Evolutionary conservation across 2,888 invertebrate genomes (phyloP).

Genomic region (Drosophila stalkeri): DNA sequence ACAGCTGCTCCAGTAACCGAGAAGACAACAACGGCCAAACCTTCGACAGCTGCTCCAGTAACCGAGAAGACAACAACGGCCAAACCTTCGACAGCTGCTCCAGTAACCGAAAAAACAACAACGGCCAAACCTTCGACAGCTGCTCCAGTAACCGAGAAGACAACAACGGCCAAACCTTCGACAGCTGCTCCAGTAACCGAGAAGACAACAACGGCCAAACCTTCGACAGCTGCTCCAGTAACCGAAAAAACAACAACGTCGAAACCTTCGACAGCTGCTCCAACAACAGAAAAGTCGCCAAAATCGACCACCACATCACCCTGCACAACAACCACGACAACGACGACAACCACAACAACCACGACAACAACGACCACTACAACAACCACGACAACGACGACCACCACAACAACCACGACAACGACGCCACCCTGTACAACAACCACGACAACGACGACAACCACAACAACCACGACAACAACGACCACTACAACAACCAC

Average conservation of each 20-base stretch:
- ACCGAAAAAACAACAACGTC: background rate
- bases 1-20: background rate
- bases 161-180: background rate
- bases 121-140: background rate
- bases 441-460: background rate
- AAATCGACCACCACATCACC: conserved; percentile 1
- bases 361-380: background rate
- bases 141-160: background rate
- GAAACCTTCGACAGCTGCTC: background rate
- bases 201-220: background rate
- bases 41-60: background rate
- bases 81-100: background rate
- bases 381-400: background rate
- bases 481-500: background rate
- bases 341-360: background rate
- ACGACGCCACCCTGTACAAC: background rate
- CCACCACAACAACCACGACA: background rate
- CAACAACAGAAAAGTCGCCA: background rate
- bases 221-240: background rate
- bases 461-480: background rate
- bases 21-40: background rate
- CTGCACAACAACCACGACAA: background rate
- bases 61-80: background rate
- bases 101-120: background rate
- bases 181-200: background rate